Conservation (phyloP, 1,140 invertebrate species). For the Drosophila arawakana region DNA sequence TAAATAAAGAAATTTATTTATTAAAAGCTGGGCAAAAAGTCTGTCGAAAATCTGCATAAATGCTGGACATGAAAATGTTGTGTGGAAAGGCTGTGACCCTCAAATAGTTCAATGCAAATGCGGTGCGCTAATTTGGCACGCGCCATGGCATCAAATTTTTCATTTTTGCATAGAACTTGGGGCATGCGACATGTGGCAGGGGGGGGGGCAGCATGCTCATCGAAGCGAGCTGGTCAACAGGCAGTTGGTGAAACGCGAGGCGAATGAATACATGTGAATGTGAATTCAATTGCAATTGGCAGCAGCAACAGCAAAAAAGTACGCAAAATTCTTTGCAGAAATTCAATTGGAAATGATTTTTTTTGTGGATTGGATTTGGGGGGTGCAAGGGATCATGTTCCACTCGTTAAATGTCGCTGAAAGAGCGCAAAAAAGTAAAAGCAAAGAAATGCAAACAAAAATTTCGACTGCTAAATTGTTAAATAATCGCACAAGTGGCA, state of each 20-base stretch:
- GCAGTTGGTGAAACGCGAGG: neutral
- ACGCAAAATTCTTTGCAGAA: constrained; percentile 55
- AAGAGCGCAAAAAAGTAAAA: constrained; percentile 13
- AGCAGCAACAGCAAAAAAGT: constrained; percentile 23
- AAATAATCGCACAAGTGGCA: constrained; percentile 77
- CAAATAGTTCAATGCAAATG: constrained; percentile 69
- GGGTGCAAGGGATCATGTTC: constrained; percentile 8
- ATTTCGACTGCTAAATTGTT: constrained; percentile 75
- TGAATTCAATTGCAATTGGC: constrained; percentile 80
- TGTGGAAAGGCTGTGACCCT: constrained; percentile 21
- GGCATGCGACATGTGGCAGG: neutral
- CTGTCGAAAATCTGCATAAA: constrained; percentile 6
- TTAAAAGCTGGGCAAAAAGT: constrained; percentile 11
- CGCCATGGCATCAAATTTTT: constrained; percentile 45
- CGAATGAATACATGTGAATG: constrained; percentile 77
- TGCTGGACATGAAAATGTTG: neutral
- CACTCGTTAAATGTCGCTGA: constrained; percentile 55
- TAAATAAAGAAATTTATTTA: neutral
- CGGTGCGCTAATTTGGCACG: constrained; percentile 78
- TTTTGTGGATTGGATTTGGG: neutral
- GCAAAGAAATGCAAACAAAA: constrained; percentile 30
- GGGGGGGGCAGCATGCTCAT: constrained; percentile 38
- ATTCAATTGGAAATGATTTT: constrained; percentile 66
- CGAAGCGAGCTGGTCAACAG: constrained; percentile 45
- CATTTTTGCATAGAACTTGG: neutral